These are phyloP conservation scores for Ornithoptera priamus DNA, from an alignment of 2,888 invertebrate genomes.

Conservation along the genomic window DNA sequence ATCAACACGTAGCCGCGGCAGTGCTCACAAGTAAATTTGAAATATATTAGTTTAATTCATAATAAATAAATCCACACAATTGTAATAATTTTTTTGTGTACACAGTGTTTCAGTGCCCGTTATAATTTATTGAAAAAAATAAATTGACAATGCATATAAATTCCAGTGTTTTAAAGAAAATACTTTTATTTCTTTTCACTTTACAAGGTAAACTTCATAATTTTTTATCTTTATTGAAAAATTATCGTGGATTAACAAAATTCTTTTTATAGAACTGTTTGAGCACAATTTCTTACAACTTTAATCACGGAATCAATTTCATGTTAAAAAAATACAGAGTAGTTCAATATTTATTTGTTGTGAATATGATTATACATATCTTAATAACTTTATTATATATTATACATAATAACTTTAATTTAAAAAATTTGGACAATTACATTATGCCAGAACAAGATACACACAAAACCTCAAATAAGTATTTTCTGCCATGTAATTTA, in stretches of 20 bases:
- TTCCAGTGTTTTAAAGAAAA: constrained; percentile 30
- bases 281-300: no score
- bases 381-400: no score
- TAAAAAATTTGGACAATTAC: neutral
- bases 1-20: constrained; percentile 27
- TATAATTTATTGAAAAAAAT: neutral
- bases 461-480: neutral
- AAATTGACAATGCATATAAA: constrained; percentile 19
- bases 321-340: no score
- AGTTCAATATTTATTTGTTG: no score
- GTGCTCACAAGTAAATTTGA: constrained; percentile 11
- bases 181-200: constrained; percentile 32
- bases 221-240: neutral
- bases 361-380: no score
- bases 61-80: neutral
- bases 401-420: no score
- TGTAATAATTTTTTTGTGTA: neutral
- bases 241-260: neutral
- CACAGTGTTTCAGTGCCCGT: neutral
- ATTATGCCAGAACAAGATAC: neutral
- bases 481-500: neutral
- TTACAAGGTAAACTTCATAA: constrained; percentile 31
- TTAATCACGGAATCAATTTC: no score
- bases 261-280: neutral
- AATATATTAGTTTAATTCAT: constrained; percentile 7